Evolutionary conservation across 2,113 vertebrate species (phyloP).

Genomic region (Chloebia gouldiae): DNA sequence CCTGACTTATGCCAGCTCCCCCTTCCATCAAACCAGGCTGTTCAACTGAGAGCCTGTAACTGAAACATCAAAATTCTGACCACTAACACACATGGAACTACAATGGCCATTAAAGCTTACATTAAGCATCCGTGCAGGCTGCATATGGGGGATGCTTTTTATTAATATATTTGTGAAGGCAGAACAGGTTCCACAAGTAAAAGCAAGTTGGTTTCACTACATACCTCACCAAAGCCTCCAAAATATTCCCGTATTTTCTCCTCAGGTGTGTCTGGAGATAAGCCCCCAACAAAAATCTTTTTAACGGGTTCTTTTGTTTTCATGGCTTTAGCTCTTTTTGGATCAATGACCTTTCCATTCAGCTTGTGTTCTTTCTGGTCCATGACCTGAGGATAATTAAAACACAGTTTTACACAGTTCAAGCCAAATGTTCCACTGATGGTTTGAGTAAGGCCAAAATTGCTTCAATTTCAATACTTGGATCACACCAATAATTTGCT

Average conservation of each 20-base stretch:
- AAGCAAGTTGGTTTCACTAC: background rate
- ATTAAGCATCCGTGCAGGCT: background rate
- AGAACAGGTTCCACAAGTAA: background rate
- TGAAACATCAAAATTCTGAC: background rate
- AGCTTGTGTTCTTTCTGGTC: constrained; percentile 97
- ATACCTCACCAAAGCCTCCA: constrained; percentile 92
- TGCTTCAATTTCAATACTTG: background rate
- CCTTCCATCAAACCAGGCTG: background rate
- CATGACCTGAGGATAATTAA: constrained; percentile 82
- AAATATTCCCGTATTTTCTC: constrained; percentile 99
- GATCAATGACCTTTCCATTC: constrained; percentile 98
- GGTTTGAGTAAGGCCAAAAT: background rate
- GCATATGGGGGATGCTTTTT: background rate
- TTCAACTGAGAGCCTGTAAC: background rate
- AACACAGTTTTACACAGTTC: background rate
- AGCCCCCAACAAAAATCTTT: constrained; percentile 98
- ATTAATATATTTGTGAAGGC: background rate
- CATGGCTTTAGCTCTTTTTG: constrained; percentile 99
- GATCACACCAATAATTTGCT: background rate
- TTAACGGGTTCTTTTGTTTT: constrained; percentile 98
- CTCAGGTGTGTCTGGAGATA: constrained; percentile 97
- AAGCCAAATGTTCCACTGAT: background rate
- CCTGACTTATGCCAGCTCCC: background rate
- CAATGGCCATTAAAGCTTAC: background rate
- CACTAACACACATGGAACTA: background rate